Evolutionary conservation across 2,113 vertebrate species (phyloP).

Genomic region (Hippoglossus stenolepis): DNA sequence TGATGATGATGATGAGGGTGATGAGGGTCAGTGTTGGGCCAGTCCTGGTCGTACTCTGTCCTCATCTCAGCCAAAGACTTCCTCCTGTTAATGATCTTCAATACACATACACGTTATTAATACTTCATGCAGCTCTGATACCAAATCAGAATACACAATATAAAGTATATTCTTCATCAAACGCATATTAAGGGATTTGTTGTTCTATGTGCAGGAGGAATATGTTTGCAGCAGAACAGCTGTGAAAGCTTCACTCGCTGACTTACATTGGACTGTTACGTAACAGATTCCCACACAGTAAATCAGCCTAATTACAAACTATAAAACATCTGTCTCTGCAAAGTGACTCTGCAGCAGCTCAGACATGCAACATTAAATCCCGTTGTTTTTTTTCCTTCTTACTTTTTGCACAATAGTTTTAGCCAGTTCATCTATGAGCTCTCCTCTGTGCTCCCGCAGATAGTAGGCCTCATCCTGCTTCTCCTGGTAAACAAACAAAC

Average conservation of each 20-base stretch:
- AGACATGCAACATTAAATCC: not conserved
- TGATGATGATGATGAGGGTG: constrained; percentile 37
- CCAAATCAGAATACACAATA: not conserved
- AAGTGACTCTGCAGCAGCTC: not conserved
- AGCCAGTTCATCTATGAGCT: constrained; percentile 93
- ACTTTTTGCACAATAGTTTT: constrained; percentile 94
- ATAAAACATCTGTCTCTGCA: not conserved
- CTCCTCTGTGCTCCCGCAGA: constrained; percentile 90
- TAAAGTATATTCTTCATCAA: not conserved
- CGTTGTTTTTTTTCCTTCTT: constrained; percentile 14
- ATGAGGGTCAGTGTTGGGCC: constrained; percentile 66
- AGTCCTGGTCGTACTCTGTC: constrained; percentile 76
- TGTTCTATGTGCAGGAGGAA: not conserved
- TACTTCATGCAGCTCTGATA: too few species aligned
- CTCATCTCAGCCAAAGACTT: constrained; percentile 84
- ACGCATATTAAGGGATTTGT: not conserved
- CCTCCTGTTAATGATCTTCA: constrained; percentile 88
- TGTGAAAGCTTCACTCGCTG: not conserved
- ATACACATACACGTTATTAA: not conserved
- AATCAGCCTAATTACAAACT: not conserved
- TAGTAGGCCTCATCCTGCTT: constrained; percentile 93
- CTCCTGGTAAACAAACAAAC: constrained; percentile 79
- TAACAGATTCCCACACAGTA: not conserved
- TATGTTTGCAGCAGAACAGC: not conserved
- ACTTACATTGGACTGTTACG: not conserved